A percentile compares a stretch with the other conserved stretches of the same genome.
Conservation (phyloP, 2,113 vertebrate genomes). For the Tachysurus vachellii region DNA sequence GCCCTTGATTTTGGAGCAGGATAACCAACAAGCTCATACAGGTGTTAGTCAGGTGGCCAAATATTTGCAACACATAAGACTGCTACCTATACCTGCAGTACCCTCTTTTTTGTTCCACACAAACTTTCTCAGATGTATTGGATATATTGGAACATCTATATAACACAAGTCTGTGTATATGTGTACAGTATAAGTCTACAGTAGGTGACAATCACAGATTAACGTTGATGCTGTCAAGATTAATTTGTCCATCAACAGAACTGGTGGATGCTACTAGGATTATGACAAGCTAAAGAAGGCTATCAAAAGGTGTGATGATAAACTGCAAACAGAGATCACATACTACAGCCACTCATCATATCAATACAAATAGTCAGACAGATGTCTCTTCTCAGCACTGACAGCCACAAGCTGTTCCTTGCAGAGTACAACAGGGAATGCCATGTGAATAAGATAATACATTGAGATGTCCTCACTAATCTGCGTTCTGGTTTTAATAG, state of each 20-base stretch:
- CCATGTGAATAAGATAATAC: neutral
- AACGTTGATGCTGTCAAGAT: slow-evolving; percentile 43
- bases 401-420: neutral
- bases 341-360: slow-evolving; percentile 8
- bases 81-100: neutral
- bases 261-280: slow-evolving; percentile 11
- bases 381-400: neutral
- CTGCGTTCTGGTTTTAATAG: neutral
- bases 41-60: neutral
- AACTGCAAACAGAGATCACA: slow-evolving; percentile 39
- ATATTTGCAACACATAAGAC: neutral
- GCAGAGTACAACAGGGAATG: neutral
- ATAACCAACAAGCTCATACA: neutral
- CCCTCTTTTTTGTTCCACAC: too few relatives aligned
- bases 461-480: neutral
- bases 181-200: neutral
- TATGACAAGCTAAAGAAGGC: slow-evolving; percentile 50
- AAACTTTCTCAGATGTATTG: neutral
- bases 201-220: slow-evolving; percentile 43
- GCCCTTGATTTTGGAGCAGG: neutral
- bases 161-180: neutral
- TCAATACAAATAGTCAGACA: slow-evolving; percentile 21
- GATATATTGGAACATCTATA: neutral
- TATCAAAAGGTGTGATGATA: slow-evolving; percentile 33
- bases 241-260: slow-evolving; percentile 46